phyloP scores from a whole-genome alignment of 1,140 invertebrate species.

The Augochlora pura region DNA sequence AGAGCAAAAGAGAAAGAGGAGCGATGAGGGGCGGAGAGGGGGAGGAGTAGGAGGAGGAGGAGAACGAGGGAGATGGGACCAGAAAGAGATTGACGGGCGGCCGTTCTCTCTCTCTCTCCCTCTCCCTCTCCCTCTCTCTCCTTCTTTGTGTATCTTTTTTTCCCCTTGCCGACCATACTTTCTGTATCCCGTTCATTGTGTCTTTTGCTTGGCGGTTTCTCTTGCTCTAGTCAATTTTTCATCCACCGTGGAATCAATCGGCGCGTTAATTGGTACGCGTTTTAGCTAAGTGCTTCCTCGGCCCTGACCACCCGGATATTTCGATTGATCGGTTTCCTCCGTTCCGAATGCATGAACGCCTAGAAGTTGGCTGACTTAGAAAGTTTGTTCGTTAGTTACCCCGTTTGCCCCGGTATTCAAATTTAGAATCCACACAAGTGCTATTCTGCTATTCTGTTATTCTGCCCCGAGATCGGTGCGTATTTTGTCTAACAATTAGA shows the following conservation, averaged over 20 bases:
- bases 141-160: conserved; percentile 30
- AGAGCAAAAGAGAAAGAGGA: conserved; percentile 48
- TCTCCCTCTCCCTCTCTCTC: conserved; percentile 24
- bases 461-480: not conserved
- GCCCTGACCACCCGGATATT: conserved; percentile 45
- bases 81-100: conserved; percentile 70
- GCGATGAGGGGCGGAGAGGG: no score
- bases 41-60: not conserved
- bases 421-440: not conserved
- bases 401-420: not conserved
- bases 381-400: not conserved
- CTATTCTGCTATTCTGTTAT: not conserved
- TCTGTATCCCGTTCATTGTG: conserved; percentile 27
- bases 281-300: conserved; percentile 60
- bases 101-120: conserved; percentile 51
- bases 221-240: conserved; percentile 49
- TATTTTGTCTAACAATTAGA: not conserved
- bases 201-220: conserved; percentile 35
- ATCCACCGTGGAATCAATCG: conserved; percentile 64
- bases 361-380: no score
- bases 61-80: conserved; percentile 50
- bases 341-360: not conserved
- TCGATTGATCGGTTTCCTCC: conserved; percentile 26
- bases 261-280: conserved; percentile 64
- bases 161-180: not conserved